Conservation (phyloP, 2,888 invertebrate genomes). For the Cosmorhoe ocellata region DNA sequence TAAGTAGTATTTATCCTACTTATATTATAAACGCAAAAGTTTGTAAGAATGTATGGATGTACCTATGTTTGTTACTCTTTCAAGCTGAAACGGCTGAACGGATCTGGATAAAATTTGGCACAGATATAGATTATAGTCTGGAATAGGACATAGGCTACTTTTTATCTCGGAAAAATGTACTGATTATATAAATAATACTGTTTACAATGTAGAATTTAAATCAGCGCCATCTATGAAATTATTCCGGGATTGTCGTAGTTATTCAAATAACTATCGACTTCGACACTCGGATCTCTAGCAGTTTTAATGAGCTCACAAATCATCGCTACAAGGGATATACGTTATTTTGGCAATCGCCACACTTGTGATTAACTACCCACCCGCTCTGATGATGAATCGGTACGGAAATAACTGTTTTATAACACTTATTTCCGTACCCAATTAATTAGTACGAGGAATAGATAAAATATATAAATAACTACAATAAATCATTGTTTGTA, state of each 20-base stretch:
- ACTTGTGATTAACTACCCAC: slow-evolving; percentile 54
- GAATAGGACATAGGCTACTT: too few species aligned
- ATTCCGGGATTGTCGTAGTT: not conserved
- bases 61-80: too few species aligned
- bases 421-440: slow-evolving; percentile 50
- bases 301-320: slow-evolving; percentile 70
- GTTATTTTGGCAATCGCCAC: slow-evolving; percentile 75
- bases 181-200: too few species aligned
- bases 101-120: too few species aligned
- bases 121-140: too few species aligned
- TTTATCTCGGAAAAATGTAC: too few species aligned
- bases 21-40: too few species aligned
- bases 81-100: too few species aligned
- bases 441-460: slow-evolving; percentile 31
- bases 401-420: slow-evolving; percentile 69
- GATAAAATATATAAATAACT: slow-evolving; percentile 1
- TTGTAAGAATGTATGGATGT: too few species aligned
- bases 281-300: slow-evolving; percentile 44
- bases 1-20: too few species aligned
- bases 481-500: not conserved
- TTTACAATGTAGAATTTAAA: too few species aligned
- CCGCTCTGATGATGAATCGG: slow-evolving; percentile 69
- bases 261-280: slow-evolving; percentile 39
- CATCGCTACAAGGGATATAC: slow-evolving; percentile 62
- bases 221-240: not conserved